These are phyloP conservation scores for Mizuhopecten yessoensis DNA, from an alignment of 1,140 invertebrate genomes.

Conservation along the genomic window DNA sequence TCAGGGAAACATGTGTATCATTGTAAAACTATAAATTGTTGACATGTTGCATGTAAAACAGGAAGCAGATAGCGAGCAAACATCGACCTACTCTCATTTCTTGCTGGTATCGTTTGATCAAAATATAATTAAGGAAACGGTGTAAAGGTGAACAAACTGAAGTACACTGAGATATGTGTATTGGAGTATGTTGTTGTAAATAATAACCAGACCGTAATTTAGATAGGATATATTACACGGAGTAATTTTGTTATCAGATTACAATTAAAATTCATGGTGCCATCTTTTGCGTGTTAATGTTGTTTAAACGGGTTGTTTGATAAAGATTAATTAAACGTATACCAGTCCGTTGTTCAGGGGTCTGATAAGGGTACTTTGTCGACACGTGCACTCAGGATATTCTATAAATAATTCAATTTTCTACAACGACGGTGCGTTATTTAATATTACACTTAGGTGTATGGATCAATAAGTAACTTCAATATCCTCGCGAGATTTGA, in stretches of 20 bases:
- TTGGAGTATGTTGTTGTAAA: not conserved
- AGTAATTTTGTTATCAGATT: not conserved
- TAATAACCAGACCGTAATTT: too few species aligned
- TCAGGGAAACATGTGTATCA: too few species aligned
- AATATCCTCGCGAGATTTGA: too few species aligned
- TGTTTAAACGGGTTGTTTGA: not conserved
- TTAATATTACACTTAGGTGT: not conserved
- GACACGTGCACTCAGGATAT: not conserved
- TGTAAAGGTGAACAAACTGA: too few species aligned
- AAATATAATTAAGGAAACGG: not conserved
- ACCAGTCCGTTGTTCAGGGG: not conserved
- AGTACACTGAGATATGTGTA: not conserved
- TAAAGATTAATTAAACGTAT: not conserved
- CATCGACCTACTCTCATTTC: not conserved
- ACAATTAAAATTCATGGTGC: not conserved
- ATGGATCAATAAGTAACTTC: too few species aligned
- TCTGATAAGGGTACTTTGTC: not conserved
- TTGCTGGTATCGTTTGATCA: not conserved
- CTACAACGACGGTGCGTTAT: not conserved
- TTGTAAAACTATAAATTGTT: too few species aligned
- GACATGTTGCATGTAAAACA: too few species aligned
- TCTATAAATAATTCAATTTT: not conserved
- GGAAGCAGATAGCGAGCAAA: too few species aligned
- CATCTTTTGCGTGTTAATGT: not conserved
- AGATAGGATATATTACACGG: too few species aligned